Evolutionary conservation across 2,797 vertebrate species (phyloP).

Genomic region (Characodon lateralis): DNA sequence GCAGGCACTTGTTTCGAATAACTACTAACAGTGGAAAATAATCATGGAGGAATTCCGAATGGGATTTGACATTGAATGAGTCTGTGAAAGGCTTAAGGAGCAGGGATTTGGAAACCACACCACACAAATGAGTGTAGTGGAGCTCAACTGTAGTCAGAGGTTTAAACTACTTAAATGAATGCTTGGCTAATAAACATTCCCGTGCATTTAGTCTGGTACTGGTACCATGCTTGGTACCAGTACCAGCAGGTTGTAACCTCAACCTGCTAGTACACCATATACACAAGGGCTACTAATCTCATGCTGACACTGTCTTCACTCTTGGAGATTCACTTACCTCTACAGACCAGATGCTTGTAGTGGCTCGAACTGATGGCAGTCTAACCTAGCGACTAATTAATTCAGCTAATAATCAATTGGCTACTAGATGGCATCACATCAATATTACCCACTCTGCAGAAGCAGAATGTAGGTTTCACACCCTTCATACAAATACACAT

Average conservation of each 20-base stretch:
- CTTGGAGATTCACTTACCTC: neutral
- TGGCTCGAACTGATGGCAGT: neutral
- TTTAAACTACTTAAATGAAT: neutral
- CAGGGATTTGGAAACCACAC: neutral
- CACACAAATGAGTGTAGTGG: neutral
- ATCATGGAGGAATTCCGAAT: neutral
- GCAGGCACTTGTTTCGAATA: neutral
- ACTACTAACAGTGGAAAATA: neutral
- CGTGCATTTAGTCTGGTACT: too few relatives aligned
- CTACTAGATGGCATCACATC: too few relatives aligned
- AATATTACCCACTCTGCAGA: too few relatives aligned
- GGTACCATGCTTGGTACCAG: too few relatives aligned
- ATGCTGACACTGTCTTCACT: neutral
- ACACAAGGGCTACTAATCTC: neutral
- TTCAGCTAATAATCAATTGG: too few relatives aligned
- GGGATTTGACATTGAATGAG: neutral
- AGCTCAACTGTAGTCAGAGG: neutral
- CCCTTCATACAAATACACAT: too few relatives aligned
- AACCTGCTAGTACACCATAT: neutral
- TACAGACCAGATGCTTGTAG: neutral
- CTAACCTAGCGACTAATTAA: too few relatives aligned
- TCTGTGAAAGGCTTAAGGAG: neutral
- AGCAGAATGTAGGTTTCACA: too few relatives aligned
- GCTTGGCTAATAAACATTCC: too few relatives aligned
- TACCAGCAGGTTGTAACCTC: neutral